phyloP scores from a whole-genome alignment of 2,797 vertebrate genomes.

The Alfaro cultratus region DNA sequence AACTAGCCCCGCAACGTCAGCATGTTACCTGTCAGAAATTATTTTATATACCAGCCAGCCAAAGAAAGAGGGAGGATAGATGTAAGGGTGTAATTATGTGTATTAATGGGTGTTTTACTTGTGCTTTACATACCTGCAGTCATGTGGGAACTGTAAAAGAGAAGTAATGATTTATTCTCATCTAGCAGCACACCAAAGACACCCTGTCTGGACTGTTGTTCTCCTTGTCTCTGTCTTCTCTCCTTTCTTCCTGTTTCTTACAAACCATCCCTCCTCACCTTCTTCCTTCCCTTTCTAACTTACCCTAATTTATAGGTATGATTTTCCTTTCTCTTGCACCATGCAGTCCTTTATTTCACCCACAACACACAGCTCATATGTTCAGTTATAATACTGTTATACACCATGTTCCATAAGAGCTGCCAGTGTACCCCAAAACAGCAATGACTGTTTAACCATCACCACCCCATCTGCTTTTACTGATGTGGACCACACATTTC shows the following conservation, averaged over 20 bases:
- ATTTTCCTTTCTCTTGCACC: constrained; percentile 22
- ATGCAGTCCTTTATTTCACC: constrained; percentile 35
- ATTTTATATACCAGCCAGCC: constrained; percentile 25
- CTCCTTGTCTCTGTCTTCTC: constrained; percentile 1
- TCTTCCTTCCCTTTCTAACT: not conserved
- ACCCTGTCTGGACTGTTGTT: constrained; percentile 38
- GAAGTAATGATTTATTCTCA: constrained; percentile 56
- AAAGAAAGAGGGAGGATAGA: constrained; percentile 41
- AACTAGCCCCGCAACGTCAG: constrained; percentile 44
- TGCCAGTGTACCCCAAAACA: constrained; percentile 53
- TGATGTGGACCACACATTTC: constrained; percentile 62
- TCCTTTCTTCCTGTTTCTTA: constrained; percentile 2
- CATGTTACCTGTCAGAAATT: constrained; percentile 29
- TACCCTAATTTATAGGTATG: not conserved
- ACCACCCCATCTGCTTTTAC: constrained; percentile 37
- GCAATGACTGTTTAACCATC: constrained; percentile 65
- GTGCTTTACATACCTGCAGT: constrained; percentile 56
- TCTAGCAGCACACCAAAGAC: constrained; percentile 35
- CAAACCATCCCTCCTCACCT: not conserved
- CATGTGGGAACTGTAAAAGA: constrained; percentile 42
- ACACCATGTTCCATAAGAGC: constrained; percentile 58
- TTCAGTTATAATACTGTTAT: constrained; percentile 34
- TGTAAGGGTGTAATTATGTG: constrained; percentile 53
- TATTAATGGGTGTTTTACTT: constrained; percentile 52
- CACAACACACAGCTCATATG: constrained; percentile 23